Conservation (phyloP, 2,888 invertebrate genomes). For the Axea sp. region DNA sequence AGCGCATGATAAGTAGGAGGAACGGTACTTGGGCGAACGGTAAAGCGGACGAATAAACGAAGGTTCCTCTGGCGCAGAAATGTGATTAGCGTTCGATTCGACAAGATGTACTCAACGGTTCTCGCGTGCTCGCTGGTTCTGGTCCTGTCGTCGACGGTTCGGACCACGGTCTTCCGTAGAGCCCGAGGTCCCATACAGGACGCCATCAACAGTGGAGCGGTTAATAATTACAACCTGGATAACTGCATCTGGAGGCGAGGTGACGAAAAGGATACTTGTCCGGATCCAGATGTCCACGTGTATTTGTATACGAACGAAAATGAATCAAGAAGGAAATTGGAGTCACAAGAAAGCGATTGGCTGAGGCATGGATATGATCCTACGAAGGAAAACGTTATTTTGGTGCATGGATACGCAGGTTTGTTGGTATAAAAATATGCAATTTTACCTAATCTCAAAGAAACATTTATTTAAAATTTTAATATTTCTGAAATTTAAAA, state of each 20-base stretch:
- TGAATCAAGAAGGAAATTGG: constrained; percentile 77
- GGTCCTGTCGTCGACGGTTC: constrained; percentile 2
- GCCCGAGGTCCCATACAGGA: constrained; percentile 75
- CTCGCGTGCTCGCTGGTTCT: constrained; percentile 15
- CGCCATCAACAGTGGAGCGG: constrained; percentile 78
- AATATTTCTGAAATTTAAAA: too few relatives aligned
- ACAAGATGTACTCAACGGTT: constrained; percentile 40
- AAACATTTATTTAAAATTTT: too few relatives aligned
- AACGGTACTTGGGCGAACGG: constrained; percentile 62
- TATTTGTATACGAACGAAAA: constrained; percentile 83
- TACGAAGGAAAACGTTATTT: constrained; percentile 84
- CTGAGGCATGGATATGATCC: constrained; percentile 86
- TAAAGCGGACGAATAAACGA: constrained; percentile 56
- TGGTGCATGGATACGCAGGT: constrained; percentile 89
- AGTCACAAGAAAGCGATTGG: constrained; percentile 81
- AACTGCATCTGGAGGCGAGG: constrained; percentile 86
- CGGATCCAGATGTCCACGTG: constrained; percentile 85
- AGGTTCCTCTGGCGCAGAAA: constrained; percentile 41
- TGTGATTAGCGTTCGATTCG: constrained; percentile 57
- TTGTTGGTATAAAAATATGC: too few relatives aligned
- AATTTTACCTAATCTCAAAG: too few relatives aligned
- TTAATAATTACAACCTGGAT: constrained; percentile 82
- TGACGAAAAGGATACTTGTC: constrained; percentile 84
- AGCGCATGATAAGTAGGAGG: constrained; percentile 61
- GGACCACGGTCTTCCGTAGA: constrained; percentile 20